Conservation (phyloP, 2,797 vertebrate genomes). For the Gadopsis bispinosus region DNA sequence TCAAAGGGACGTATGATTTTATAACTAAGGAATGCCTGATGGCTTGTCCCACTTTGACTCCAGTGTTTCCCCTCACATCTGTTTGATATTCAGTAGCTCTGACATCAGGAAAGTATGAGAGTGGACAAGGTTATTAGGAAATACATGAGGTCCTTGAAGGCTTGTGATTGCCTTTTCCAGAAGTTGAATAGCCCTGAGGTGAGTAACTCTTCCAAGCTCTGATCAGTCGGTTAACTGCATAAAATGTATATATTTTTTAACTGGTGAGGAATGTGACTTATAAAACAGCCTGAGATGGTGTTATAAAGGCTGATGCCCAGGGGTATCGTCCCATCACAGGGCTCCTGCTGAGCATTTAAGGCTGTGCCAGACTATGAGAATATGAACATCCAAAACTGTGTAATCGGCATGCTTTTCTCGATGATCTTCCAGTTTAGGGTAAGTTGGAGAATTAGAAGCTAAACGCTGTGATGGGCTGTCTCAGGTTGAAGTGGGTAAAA, state of each 20-base stretch:
- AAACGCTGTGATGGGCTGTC: neutral
- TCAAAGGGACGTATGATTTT: constrained; percentile 43
- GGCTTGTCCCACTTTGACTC: constrained; percentile 42
- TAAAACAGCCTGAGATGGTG: constrained; percentile 42
- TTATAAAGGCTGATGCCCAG: constrained; percentile 41
- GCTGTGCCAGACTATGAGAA: constrained; percentile 6
- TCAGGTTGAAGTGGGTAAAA: constrained; percentile 33
- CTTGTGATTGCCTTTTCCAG: constrained; percentile 50
- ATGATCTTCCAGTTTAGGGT: neutral
- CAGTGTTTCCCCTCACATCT: constrained; percentile 62
- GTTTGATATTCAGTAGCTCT: constrained; percentile 74
- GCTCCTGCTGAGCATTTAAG: constrained; percentile 14
- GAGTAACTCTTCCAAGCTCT: constrained; percentile 16
- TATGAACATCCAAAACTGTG: neutral
- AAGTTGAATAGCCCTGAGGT: constrained; percentile 33
- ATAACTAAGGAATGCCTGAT: constrained; percentile 54
- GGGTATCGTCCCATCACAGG: constrained; percentile 39
- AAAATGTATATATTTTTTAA: neutral
- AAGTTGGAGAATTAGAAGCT: neutral
- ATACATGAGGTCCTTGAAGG: constrained; percentile 12
- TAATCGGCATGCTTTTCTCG: neutral
- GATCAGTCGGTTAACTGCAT: constrained; percentile 44
- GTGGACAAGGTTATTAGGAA: constrained; percentile 8
- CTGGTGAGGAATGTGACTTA: constrained; percentile 68
- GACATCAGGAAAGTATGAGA: constrained; percentile 47